A percentile compares a stretch with the other conserved stretches of the same genome.
phyloP scores from a whole-genome alignment of 2,113 vertebrate genomes.

The Mesoclemmys tuberculata region DNA sequence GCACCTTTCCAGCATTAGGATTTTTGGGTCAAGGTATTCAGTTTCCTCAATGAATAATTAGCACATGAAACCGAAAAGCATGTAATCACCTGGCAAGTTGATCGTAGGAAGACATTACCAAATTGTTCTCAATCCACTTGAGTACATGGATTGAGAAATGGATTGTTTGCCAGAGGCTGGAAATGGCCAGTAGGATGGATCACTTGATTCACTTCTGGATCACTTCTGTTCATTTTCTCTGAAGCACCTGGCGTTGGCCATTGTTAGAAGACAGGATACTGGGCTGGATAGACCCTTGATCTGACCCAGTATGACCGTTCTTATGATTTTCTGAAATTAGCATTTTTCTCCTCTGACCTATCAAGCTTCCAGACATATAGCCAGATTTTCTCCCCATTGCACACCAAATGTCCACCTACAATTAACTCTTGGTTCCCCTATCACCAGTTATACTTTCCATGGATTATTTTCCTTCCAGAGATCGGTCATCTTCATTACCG shows the following conservation, averaged over 20 bases:
- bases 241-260: too few relatives aligned
- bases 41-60: neutral
- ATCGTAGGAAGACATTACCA: neutral
- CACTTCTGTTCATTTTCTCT: too few relatives aligned
- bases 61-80: neutral
- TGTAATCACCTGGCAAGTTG: neutral
- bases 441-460: neutral
- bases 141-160: neutral
- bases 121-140: neutral
- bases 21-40: neutral
- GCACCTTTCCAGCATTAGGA: neutral
- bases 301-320: too few relatives aligned
- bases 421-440: neutral
- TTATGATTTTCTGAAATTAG: neutral
- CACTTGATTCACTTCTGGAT: too few relatives aligned
- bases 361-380: neutral
- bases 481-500: neutral
- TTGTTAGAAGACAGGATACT: too few relatives aligned
- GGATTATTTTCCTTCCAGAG: neutral
- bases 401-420: neutral
- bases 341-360: neutral
- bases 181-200: too few relatives aligned
- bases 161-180: too few relatives aligned
- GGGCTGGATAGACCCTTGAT: too few relatives aligned
- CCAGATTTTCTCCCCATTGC: neutral